Evolutionary conservation across 1,140 invertebrate species (phyloP).

Genomic region (Anoplolepis gracilipes): DNA sequence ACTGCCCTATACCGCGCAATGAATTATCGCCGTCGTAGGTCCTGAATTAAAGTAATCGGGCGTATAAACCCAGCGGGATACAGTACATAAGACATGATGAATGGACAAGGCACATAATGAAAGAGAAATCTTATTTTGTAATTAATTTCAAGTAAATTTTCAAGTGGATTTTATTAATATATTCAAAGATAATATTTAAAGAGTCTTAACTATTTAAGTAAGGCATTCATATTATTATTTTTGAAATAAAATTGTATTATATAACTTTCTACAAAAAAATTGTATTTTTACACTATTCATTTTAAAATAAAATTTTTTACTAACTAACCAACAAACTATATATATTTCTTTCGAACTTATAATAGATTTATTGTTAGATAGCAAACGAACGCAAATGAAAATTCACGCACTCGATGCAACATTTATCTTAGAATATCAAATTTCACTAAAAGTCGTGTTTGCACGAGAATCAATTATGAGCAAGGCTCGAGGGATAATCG

Average conservation of each 20-base stretch:
- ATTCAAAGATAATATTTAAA: no score
- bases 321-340: no score
- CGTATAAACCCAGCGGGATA: constrained; percentile 61
- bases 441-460: constrained; percentile 22
- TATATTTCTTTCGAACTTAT: background rate
- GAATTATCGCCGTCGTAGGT: constrained; percentile 74
- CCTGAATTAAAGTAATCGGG: constrained; percentile 74
- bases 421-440: constrained; percentile 27
- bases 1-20: constrained; percentile 60
- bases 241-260: no score
- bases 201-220: no score
- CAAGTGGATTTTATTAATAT: no score
- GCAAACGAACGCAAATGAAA: background rate
- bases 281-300: no score
- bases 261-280: no score
- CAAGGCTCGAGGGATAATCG: constrained; percentile 37
- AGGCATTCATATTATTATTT: no score
- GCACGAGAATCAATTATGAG: constrained; percentile 48
- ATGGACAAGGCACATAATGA: constrained; percentile 35
- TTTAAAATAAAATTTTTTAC: no score
- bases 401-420: background rate
- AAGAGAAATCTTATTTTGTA: constrained; percentile 1
- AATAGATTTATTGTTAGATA: background rate
- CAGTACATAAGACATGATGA: constrained; percentile 46
- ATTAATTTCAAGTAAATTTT: background rate